Evolutionary conservation across 2,113 vertebrate species (phyloP).

Genomic region (Malurus alboscapulatus): DNA sequence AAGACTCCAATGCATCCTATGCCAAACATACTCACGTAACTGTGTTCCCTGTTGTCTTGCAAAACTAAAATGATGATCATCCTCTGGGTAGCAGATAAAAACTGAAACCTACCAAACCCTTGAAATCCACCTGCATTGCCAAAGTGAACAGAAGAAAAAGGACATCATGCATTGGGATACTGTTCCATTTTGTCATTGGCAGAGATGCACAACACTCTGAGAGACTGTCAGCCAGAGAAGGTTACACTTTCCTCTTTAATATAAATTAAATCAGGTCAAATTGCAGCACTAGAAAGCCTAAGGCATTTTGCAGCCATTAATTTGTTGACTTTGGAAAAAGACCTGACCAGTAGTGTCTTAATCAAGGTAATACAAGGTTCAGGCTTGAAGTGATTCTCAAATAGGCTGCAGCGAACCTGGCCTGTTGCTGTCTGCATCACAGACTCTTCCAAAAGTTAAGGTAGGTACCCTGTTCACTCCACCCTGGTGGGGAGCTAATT

Average conservation of each 20-base stretch:
- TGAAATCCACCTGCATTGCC: background rate
- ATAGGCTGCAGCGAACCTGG: background rate
- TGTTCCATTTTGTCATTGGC: background rate
- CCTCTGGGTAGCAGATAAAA: background rate
- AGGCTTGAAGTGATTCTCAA: background rate
- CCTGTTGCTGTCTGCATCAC: background rate
- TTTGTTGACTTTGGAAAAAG: background rate
- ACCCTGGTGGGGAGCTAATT: background rate
- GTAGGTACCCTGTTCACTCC: background rate
- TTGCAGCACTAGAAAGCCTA: background rate
- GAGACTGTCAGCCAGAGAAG: background rate
- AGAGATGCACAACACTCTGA: background rate
- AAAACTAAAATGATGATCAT: background rate
- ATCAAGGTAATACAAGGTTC: background rate
- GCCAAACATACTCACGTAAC: background rate
- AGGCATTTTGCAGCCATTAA: background rate
- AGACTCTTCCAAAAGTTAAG: background rate
- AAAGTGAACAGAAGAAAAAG: background rate
- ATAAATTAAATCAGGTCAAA: background rate
- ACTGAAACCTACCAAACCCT: background rate
- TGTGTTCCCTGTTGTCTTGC: background rate
- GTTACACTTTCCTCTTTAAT: background rate
- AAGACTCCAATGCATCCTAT: background rate
- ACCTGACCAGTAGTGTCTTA: background rate
- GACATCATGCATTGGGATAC: accelerated